Percentiles rank a stretch among this genome's conserved stretches.
phyloP scores from a whole-genome alignment of 2,113 vertebrate species.

The Microcebus tavaratra region DNA sequence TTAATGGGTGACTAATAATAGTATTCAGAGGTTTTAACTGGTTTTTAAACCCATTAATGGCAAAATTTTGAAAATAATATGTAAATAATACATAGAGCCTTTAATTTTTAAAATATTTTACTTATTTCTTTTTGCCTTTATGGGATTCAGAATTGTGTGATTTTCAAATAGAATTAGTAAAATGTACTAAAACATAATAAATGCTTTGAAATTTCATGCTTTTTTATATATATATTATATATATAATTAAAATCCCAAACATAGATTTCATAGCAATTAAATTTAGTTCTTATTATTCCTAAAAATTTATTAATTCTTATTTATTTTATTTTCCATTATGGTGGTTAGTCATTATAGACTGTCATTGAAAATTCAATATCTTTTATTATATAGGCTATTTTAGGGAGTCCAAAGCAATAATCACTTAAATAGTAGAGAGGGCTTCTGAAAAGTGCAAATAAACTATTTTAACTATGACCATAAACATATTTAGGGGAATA shows the following conservation, averaged over 20 bases:
- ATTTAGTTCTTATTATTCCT: background rate
- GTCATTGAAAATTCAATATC: background rate
- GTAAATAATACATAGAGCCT: background rate
- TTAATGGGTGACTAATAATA: background rate
- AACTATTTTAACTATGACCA: background rate
- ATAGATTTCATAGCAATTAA: background rate
- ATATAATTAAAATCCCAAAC: background rate
- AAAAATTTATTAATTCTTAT: background rate
- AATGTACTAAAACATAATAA: background rate
- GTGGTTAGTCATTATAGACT: background rate
- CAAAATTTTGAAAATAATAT: background rate
- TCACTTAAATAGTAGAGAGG: background rate
- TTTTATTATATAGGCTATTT: background rate
- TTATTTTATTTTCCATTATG: background rate
- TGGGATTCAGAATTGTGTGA: background rate
- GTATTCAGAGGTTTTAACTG: background rate
- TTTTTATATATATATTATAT: background rate
- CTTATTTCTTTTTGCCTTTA: background rate
- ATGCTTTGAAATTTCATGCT: background rate
- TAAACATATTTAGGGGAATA: background rate
- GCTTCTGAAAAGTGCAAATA: background rate
- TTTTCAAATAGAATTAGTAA: background rate
- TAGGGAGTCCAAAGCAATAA: background rate
- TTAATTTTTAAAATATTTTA: background rate
- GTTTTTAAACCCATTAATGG: background rate